Conservation (phyloP, 2,113 vertebrate genomes). For the Narcine bancroftii region DNA sequence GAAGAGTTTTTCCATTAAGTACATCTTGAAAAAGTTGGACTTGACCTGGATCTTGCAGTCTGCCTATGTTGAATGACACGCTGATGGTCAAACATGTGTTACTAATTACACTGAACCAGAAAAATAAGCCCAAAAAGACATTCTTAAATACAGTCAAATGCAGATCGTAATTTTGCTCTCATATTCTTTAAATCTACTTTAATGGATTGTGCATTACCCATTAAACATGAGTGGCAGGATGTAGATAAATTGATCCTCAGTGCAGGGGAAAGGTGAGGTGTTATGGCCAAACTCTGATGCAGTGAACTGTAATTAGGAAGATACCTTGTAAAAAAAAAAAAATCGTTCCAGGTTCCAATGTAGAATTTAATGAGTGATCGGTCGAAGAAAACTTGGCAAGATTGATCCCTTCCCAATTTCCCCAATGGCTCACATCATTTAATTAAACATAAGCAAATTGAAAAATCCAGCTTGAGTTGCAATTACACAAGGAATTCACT, state of each 20-base stretch:
- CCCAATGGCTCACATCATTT: neutral
- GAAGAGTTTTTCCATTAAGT: too few relatives aligned
- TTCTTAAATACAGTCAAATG: neutral
- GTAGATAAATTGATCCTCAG: neutral
- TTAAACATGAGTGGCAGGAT: neutral
- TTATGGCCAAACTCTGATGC: neutral
- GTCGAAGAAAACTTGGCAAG: neutral
- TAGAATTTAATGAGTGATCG: neutral
- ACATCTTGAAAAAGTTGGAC: too few relatives aligned
- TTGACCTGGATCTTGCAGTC: too few relatives aligned
- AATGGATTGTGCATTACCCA: too few relatives aligned
- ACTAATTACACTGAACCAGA: neutral
- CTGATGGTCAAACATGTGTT: neutral
- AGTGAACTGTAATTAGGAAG: neutral
- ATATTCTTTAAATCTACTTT: neutral
- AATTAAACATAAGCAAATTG: neutral
- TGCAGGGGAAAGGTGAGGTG: neutral
- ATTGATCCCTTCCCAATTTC: neutral
- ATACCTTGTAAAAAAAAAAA: neutral
- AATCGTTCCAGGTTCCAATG: too few relatives aligned
- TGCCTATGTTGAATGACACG: too few relatives aligned
- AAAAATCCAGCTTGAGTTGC: neutral
- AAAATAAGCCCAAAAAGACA: neutral
- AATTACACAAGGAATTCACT: neutral
- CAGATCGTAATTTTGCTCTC: neutral